phyloP scores from a whole-genome alignment of 2,797 vertebrate species.

The Clangula hyemalis region DNA sequence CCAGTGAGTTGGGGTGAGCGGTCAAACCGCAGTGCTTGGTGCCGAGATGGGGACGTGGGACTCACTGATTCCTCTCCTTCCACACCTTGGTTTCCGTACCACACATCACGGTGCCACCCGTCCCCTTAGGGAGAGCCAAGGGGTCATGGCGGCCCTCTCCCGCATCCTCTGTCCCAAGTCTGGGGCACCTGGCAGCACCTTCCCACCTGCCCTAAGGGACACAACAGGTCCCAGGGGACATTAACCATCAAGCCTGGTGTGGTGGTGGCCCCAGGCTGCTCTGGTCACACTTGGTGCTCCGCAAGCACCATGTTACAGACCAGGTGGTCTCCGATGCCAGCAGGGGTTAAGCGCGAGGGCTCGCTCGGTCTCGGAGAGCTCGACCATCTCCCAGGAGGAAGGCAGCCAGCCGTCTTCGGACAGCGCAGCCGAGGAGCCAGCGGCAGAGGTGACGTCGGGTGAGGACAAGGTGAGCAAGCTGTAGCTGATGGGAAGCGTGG shows the following conservation, averaged over 20 bases:
- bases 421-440: neutral
- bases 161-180: neutral
- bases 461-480: constrained; percentile 45
- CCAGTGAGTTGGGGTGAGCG: constrained; percentile 60
- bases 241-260: accelerated
- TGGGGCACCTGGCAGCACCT: neutral
- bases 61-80: neutral
- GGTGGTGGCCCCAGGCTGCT: accelerated
- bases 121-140: no score
- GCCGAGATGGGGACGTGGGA: neutral
- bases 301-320: neutral
- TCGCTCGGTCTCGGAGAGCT: constrained; percentile 48
- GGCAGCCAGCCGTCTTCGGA: neutral
- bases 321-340: constrained; percentile 3
- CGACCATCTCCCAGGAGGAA: constrained; percentile 57
- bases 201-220: neutral
- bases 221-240: accelerated
- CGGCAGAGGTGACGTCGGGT: neutral
- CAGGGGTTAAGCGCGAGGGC: neutral
- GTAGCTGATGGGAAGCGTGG: accelerated
- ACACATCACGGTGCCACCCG: neutral
- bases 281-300: neutral
- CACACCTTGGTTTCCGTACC: accelerated
- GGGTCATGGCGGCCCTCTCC: neutral
- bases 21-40: accelerated